phyloP scores from a whole-genome alignment of 2,888 invertebrate genomes.

The Polydrusus cervinus region DNA sequence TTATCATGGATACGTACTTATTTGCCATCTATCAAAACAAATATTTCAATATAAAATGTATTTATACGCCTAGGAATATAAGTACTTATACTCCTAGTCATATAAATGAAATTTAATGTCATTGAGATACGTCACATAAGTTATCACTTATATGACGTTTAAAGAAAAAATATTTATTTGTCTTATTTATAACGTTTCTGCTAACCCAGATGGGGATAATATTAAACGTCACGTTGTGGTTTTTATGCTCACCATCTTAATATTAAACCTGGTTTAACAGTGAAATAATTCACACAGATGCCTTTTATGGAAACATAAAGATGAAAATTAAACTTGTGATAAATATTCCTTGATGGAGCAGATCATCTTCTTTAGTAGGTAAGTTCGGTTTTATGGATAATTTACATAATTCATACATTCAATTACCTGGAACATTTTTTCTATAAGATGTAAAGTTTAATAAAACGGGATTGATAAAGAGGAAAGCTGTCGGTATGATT shows the following conservation, averaged over 20 bases:
- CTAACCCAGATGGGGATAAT: neutral
- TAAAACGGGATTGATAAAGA: neutral
- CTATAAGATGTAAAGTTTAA: neutral
- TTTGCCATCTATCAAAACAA: no score
- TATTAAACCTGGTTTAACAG: neutral
- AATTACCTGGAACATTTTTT: neutral
- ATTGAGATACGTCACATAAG: no score
- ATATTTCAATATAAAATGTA: no score
- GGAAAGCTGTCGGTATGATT: neutral
- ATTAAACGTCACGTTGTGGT: neutral
- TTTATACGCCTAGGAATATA: no score
- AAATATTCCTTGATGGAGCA: slow-evolving; percentile 2
- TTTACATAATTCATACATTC: neutral
- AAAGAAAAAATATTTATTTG: neutral
- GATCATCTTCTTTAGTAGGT: neutral
- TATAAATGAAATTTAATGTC: no score
- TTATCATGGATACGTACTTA: no score
- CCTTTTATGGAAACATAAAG: slow-evolving; percentile 6
- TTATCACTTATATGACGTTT: no score
- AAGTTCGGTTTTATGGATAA: neutral
- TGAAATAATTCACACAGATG: slow-evolving; percentile 6
- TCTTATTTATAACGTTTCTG: neutral
- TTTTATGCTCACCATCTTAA: neutral
- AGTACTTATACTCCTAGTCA: no score
- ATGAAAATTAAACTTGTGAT: neutral